These are phyloP conservation scores for Notolepis coatsorum DNA, from an alignment of 2,797 vertebrate species.

Conservation along the genomic window DNA sequence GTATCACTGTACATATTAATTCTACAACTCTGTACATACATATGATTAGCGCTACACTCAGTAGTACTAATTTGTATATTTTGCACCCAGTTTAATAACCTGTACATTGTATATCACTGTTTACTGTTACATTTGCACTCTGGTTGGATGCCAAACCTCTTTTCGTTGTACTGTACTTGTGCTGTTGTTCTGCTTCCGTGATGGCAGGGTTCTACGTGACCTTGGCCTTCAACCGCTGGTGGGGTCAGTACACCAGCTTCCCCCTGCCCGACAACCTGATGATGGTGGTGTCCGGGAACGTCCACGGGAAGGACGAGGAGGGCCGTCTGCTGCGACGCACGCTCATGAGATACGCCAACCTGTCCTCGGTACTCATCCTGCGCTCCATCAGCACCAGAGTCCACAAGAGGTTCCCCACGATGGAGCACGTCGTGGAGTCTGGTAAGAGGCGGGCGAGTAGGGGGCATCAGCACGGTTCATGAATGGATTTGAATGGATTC, in stretches of 20 bases:
- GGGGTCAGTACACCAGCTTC: constrained; percentile 94
- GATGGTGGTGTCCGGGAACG: constrained; percentile 90
- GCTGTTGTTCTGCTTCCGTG: neutral
- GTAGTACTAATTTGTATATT: too few species aligned
- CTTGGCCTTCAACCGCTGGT: constrained; percentile 90
- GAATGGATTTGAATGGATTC: too few species aligned
- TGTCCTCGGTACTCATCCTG: constrained; percentile 90
- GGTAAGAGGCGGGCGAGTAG: constrained; percentile 76
- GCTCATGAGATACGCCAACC: constrained; percentile 90
- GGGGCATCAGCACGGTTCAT: neutral
- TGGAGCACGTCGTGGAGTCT: constrained; percentile 88
- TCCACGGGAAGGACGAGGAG: constrained; percentile 86
- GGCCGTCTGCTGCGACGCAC: constrained; percentile 87
- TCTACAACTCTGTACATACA: too few species aligned
- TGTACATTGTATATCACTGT: neutral
- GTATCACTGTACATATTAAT: too few species aligned
- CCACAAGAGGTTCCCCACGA: constrained; percentile 86
- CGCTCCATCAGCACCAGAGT: constrained; percentile 91
- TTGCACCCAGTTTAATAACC: neutral
- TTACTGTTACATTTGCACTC: neutral
- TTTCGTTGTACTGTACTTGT: neutral
- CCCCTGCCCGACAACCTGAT: constrained; percentile 92
- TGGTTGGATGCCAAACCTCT: neutral
- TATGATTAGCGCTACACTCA: too few species aligned
- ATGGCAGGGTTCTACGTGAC: constrained; percentile 89